Base-by-base conservation (phyloP, 1,140 invertebrate genomes). In the Diachasmimorpha longicaudata region DNA sequence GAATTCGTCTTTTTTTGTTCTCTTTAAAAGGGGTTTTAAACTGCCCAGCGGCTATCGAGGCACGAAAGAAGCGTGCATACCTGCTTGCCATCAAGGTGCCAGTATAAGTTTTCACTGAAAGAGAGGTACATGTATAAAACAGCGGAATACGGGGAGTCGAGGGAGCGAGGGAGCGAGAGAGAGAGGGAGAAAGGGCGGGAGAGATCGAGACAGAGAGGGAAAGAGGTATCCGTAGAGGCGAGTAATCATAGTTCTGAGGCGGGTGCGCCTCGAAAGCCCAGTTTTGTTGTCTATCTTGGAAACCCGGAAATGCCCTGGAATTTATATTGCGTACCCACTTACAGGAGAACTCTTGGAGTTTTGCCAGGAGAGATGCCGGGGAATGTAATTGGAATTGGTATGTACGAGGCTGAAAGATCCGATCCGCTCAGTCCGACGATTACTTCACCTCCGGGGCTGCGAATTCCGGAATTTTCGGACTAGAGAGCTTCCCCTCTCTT, bases 241-340 rank as follows among this genome's bases (percentile, higher is more conserved):
- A 52, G 48, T 52, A 52, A 52, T 52, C 48, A 52, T 52, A 52
- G 48, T 52, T 52, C 14, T 52, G 48, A 52, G 16, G 16, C 48
- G 14, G 48, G 48, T 52, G 16, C 48, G 48, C 48, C 48, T 52
- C 14, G 48, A 52, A 52, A 52, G 48, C 48, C 48, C 16, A 52
- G 48, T 52, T n/a, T 52, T 52, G 72, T 74, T 74, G 72, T 75
- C 74, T 75, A 75, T 75, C 74, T 75, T 25, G 66, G 21, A 46
- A 55, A 75, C 74, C 74, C 74, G 67, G 74, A 70, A 75, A 70
- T 66, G 72, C 74, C 74, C 74, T 75, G 74, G 74, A 75, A 75
- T 75, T 75, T 75, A 75, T 75, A 75, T 75, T 75, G 74, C 74
- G 67, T 75, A 75, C 58, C 58, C 58, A 63, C 63, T 63, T 58